Evolutionary conservation across 2,113 vertebrate genomes (phyloP).

Genomic region (Dicrurus megarhynchus): DNA sequence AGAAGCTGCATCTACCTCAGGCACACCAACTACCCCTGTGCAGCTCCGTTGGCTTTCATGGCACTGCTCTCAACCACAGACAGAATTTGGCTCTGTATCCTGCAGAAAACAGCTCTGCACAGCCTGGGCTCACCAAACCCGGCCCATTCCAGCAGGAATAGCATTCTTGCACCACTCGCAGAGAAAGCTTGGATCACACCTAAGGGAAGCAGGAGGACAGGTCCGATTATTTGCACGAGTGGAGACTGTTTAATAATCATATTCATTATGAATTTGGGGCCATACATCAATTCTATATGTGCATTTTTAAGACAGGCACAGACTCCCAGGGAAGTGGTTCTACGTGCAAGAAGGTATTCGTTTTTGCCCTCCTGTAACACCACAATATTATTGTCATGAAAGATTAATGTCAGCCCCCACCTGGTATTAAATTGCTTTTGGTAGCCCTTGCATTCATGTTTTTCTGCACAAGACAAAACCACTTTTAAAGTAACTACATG

Average conservation of each 20-base stretch:
- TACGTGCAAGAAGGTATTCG: background rate
- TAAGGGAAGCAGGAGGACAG: background rate
- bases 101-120: background rate
- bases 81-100: background rate
- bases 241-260: constrained; percentile 12
- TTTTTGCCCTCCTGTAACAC: constrained; percentile 56
- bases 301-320: constrained; percentile 42
- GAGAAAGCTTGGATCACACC: background rate
- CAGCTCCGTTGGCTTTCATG: background rate
- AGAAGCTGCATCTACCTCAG: background rate
- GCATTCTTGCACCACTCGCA: fast-evolving
- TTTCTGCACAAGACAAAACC: constrained; percentile 29
- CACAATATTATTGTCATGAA: constrained; percentile 66
- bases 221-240: background rate
- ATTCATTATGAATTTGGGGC: constrained; percentile 36
- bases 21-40: background rate
- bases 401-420: constrained; percentile 66
- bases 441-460: background rate
- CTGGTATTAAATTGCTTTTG: constrained; percentile 52
- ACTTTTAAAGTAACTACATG: constrained; percentile 8
- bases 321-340: constrained; percentile 42
- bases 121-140: background rate
- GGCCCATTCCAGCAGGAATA: background rate
- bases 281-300: background rate
- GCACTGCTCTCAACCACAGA: background rate